Percentiles rank a stretch among this genome's conserved stretches.
These are phyloP conservation scores for Buphagus erythrorhynchus DNA, from an alignment of 2,797 vertebrate genomes.

Conservation along the genomic window DNA sequence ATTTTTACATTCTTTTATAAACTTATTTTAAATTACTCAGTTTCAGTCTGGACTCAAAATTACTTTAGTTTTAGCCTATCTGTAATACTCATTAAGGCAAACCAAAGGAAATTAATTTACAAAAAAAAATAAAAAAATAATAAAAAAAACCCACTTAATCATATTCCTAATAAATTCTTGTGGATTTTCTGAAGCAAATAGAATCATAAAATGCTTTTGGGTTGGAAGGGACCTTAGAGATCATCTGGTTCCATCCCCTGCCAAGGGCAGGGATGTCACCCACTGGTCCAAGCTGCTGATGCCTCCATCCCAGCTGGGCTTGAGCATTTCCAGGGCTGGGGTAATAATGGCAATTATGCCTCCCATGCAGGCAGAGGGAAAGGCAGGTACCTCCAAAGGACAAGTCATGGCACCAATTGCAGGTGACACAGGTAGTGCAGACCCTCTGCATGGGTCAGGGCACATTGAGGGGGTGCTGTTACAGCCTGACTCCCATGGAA, in stretches of 20 bases:
- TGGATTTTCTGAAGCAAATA: neutral
- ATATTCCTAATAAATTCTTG: neutral
- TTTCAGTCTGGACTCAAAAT: neutral
- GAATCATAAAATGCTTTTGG: neutral
- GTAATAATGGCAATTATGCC: no score
- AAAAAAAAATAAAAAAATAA: no score
- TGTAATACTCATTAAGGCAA: neutral
- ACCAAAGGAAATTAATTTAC: neutral
- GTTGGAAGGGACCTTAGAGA: neutral
- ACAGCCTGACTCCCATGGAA: neutral
- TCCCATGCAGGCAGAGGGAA: neutral
- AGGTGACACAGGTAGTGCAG: neutral
- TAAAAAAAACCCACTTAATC: neutral
- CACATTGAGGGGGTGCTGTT: neutral
- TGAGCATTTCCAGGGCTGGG: neutral
- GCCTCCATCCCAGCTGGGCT: neutral
- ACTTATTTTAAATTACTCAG: accelerated
- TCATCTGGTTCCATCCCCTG: neutral
- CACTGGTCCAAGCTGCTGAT: neutral
- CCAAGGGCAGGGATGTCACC: neutral
- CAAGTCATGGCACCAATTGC: neutral
- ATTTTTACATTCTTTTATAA: neutral
- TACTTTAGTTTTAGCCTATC: neutral
- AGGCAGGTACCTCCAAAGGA: neutral
- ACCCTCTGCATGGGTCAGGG: neutral